Evolutionary conservation across 2,113 vertebrate genomes (phyloP).

Genomic region (Odontesthes bonariensis): DNA sequence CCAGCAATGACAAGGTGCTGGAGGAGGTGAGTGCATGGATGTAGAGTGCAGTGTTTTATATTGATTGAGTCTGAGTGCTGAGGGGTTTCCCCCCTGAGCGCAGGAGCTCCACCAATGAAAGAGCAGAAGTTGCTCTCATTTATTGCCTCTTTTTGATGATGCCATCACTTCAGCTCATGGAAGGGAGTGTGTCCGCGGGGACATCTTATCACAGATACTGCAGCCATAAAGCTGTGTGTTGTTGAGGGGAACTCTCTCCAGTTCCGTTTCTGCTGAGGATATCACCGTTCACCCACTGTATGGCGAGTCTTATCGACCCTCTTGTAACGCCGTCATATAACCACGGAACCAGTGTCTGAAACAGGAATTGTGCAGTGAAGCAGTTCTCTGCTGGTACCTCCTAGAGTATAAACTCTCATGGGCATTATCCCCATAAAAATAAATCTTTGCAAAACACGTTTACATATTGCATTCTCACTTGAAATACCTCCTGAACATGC

Average conservation of each 20-base stretch:
- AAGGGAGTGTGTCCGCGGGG: constrained; percentile 41
- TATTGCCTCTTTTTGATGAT: constrained; percentile 70
- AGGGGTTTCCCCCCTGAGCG: constrained; percentile 52
- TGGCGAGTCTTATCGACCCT: constrained; percentile 19
- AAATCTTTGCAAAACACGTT: constrained; percentile 12
- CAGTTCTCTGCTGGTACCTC: constrained; percentile 1
- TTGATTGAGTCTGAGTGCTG: constrained; percentile 67
- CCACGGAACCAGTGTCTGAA: not conserved
- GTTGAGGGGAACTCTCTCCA: constrained; percentile 42
- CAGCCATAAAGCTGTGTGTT: constrained; percentile 51
- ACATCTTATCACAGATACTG: constrained; percentile 60
- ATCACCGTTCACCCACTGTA: constrained; percentile 31
- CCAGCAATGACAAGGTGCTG: constrained; percentile 15
- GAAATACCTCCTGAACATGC: not conserved
- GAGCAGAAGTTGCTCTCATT: constrained; percentile 57
- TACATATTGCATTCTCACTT: not conserved
- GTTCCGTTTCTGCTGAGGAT: constrained; percentile 52
- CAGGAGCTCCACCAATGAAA: constrained; percentile 54
- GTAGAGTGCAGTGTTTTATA: constrained; percentile 57
- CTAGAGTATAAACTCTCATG: constrained; percentile 9
- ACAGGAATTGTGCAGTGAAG: not conserved
- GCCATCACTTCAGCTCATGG: constrained; percentile 62
- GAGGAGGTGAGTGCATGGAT: constrained; percentile 30
- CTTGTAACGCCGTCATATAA: constrained; percentile 15
- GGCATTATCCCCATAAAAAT: not conserved